Base-by-base conservation (phyloP, 2,888 invertebrate genomes). In the Drosophila pegasa region DNA sequence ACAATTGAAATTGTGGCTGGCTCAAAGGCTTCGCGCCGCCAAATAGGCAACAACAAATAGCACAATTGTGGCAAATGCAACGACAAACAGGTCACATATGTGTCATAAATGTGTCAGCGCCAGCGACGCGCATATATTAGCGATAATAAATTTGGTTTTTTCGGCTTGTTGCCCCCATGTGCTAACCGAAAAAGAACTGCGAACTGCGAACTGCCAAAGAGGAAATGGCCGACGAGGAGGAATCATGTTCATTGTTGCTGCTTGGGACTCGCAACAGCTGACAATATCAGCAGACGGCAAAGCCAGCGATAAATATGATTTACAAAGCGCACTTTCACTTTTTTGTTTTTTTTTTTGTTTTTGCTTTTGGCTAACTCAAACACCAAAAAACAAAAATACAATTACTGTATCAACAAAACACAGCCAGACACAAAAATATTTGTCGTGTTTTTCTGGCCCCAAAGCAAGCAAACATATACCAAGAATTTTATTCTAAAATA, bases 301-400 rank as follows among this genome's bases (percentile, higher is more conserved):
- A 70, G 58, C 54, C 66, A 58, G 66, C 63, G 87, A 87, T 88
- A 88, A 88, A 70, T 67, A 77, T 74, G 88, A 85, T 87, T 85
- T 85, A 83, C 84, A 86, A 78, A 84, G 72, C 48, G 38, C 35
- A 43, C 29, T 55, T 62, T 37, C 14, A 33, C n/a, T n/a, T n/a
- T n/a, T n/a, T n/a, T n/a, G n/a, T n/a, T n/a, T 33, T 10, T 10
- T 10, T 10, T 12, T 33, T 33, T 33, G 10, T 33, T 48, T 33
- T 31, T 12, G 14, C 22, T 59, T 52, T 52, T 22, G 22, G 47
- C 40, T 20, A 60, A 64, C 56, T 57, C 57, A 40, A 33, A 35
- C 18, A 47, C 56, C 38, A 47, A 68, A 63, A 35, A 10, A 22
- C 20, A 45, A 62, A 41, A 37, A 62, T 52, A 27, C 55, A 45